A percentile compares a stretch with the other conserved stretches of the same genome.
These are phyloP conservation scores for Lepidochitona cinerea DNA, from an alignment of 2,888 invertebrate species.

Conservation along the genomic window DNA sequence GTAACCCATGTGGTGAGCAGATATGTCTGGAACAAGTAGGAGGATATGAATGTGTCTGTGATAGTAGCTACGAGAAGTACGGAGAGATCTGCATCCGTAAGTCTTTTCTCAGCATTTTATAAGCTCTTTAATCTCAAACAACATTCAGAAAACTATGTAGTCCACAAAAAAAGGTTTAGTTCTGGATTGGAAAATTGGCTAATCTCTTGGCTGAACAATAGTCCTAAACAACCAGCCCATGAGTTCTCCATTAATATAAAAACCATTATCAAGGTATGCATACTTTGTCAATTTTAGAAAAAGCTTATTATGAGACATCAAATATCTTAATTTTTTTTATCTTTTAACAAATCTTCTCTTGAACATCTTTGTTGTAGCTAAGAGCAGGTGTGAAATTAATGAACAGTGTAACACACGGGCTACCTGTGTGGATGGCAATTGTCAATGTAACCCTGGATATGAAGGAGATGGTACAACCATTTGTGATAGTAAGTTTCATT, in stretches of 20 bases:
- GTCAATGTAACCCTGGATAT: not conserved
- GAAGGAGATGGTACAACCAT: not conserved
- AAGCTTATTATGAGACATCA: too few species aligned
- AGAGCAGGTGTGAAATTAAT: not conserved
- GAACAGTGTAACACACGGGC: not conserved
- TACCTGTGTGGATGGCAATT: not conserved
- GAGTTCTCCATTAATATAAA: too few species aligned
- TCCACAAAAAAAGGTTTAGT: too few species aligned
- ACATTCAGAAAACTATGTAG: too few species aligned
- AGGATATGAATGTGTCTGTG: not conserved
- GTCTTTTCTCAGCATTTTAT: too few species aligned
- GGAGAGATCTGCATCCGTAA: not conserved
- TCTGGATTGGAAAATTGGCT: too few species aligned
- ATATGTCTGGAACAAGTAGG: not conserved
- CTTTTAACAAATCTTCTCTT: not conserved
- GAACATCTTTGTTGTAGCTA: not conserved
- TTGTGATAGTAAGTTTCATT: not conserved
- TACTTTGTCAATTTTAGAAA: too few species aligned
- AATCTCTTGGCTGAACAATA: too few species aligned
- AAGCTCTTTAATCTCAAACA: too few species aligned
- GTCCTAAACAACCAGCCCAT: too few species aligned
- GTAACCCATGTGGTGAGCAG: not conserved
- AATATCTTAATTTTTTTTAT: too few species aligned
- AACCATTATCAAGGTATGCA: too few species aligned
- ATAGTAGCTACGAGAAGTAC: not conserved